phyloP scores from a whole-genome alignment of 2,113 vertebrate genomes.

The Rallus limicola region DNA sequence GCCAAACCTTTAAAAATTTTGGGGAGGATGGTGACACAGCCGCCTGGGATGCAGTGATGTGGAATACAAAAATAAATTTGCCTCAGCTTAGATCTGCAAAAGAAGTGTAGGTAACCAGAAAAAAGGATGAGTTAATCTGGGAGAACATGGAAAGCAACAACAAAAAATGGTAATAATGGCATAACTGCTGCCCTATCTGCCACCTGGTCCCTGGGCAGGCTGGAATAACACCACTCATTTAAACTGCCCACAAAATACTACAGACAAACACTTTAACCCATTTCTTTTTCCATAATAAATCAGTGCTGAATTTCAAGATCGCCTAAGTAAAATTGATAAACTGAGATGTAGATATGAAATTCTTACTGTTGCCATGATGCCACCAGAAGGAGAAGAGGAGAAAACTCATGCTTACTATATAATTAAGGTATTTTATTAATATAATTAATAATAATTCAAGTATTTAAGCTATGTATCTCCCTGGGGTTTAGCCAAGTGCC shows the following conservation, averaged over 20 bases:
- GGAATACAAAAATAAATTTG: not conserved
- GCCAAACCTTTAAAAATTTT: not conserved
- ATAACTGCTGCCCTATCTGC: not conserved
- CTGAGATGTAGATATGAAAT: conserved; percentile 88
- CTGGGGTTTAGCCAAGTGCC: not conserved
- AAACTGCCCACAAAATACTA: not conserved
- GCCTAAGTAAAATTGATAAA: conserved; percentile 85
- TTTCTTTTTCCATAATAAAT: conserved; percentile 31
- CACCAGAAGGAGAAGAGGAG: conserved; percentile 88
- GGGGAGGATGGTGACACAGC: not conserved
- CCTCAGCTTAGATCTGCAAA: not conserved
- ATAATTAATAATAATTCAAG: not conserved
- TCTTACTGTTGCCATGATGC: conserved; percentile 79
- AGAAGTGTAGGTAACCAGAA: not conserved
- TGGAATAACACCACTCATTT: not conserved
- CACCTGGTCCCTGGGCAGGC: not conserved
- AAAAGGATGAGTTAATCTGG: not conserved
- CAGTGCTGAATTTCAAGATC: conserved; percentile 86
- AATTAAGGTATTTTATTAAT: conserved; percentile 82
- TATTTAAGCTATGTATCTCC: not conserved
- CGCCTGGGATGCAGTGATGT: not conserved
- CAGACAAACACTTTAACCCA: not conserved
- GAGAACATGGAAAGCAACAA: not conserved
- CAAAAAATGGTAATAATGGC: not conserved
- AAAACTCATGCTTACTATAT: conserved; percentile 86